Base-by-base conservation (phyloP, 2,888 invertebrate species). In the Scaptodrosophila latifasciaeformis region DNA sequence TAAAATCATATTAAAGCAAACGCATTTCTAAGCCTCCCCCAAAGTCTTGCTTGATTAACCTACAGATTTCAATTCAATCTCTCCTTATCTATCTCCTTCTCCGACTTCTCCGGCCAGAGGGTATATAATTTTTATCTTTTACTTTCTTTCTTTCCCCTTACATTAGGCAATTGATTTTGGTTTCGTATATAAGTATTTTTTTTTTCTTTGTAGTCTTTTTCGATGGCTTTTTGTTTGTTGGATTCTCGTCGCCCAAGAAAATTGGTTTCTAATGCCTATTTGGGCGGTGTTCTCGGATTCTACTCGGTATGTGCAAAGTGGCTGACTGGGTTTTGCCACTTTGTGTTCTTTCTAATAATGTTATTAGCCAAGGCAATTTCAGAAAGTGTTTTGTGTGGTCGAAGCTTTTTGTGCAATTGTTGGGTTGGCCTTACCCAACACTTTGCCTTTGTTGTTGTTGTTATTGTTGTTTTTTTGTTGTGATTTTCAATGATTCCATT, bases 321-420 rank as follows among this genome's bases (percentile, higher is more conserved):
- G 15, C 17, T 39, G 21, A 19, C 10, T n/a, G n/a, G n/a, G 15
- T 12, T 31, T 39, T 47, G 21, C 34, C 34, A 29, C 58, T 54
- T 46, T 49, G 42, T 18, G 54, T 45, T 49, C 49, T 24, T 19
- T 30, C 43, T 43, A 55, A 55, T 62, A 68, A 58, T 58, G 57
- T 69, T 72, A 69, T 78, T 69, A 69, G 64, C 59, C 54, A 24
- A 51, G 59, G 49, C 53, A 57, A 79, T 75, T 76, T 72, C 62
- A 55, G 58, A 59, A 60, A 65, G 66, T 67, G 76, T 69, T 75
- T 57, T 44, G 34, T 39, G 50, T 43, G 54, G 39, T 17, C 29
- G 35, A 46, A 29, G 37, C 21, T 34, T 58, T 44, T 67, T 49
- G 59, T 49, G 15, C 43, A 50, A 56, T 55, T 52, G 55, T 48